phyloP scores from a whole-genome alignment of 1,140 invertebrate species.

The Atopsyche davidsoni region DNA sequence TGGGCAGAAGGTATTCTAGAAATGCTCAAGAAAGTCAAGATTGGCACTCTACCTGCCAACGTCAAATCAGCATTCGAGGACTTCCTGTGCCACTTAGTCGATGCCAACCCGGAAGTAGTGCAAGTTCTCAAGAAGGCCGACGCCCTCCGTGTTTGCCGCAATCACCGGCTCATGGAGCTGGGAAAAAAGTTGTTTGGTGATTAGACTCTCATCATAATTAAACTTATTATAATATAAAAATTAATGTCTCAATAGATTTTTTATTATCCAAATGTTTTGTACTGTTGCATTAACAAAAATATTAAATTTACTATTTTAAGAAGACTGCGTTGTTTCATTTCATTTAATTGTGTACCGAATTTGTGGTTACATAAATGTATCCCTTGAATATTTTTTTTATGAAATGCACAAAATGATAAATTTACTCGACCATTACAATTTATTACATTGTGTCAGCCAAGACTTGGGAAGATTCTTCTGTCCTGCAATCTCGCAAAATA shows the following conservation, averaged over 20 bases:
- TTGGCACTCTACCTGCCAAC: slow-evolving; percentile 71
- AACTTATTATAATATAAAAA: background rate
- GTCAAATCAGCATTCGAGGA: slow-evolving; percentile 87
- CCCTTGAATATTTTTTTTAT: no score
- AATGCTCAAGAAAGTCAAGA: slow-evolving; percentile 72
- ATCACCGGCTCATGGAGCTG: slow-evolving; percentile 82
- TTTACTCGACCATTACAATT: no score
- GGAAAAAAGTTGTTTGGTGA: slow-evolving; percentile 79
- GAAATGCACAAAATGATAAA: no score
- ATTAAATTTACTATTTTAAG: slow-evolving; percentile 12
- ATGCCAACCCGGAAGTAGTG: slow-evolving; percentile 68
- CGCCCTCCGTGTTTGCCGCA: slow-evolving; percentile 73
- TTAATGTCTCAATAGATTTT: slow-evolving; percentile 14
- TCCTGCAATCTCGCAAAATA: no score
- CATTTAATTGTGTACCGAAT: no score
- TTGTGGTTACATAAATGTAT: no score
- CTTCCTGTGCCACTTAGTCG: slow-evolving; percentile 76
- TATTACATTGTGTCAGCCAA: no score
- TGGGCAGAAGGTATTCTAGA: slow-evolving; percentile 83
- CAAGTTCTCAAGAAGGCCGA: slow-evolving; percentile 78
- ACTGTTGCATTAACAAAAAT: slow-evolving; percentile 13
- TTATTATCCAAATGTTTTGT: slow-evolving; percentile 16
- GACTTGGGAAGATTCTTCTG: no score
- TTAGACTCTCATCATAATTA: slow-evolving; percentile 43
- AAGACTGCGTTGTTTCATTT: slow-evolving; percentile 1